Evolutionary conservation across 2,113 vertebrate genomes (phyloP).

Genomic region (Tachycineta bicolor): DNA sequence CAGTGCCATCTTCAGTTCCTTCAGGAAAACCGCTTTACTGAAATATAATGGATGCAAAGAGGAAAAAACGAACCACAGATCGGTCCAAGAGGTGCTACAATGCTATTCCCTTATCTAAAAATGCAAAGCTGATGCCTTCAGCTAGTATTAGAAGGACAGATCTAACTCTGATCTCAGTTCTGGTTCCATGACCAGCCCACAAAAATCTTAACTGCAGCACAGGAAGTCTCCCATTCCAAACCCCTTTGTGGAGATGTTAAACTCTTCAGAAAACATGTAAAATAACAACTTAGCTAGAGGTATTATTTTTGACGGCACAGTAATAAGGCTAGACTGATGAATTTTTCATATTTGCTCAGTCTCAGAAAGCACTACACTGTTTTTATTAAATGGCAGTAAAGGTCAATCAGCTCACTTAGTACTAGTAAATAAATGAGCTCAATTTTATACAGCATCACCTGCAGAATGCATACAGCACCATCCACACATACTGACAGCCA

Average conservation of each 20-base stretch:
- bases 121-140: neutral
- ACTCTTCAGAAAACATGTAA: neutral
- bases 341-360: neutral
- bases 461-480: neutral
- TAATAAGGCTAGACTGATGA: fast-evolving
- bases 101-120: neutral
- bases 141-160: neutral
- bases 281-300: neutral
- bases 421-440: neutral
- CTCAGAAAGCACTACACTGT: neutral
- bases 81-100: fast-evolving
- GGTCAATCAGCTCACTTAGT: neutral
- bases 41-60: fast-evolving
- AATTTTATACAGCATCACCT: neutral
- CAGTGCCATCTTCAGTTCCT: constrained; percentile 14
- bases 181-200: neutral
- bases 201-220: neutral
- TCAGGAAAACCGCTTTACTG: neutral
- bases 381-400: neutral
- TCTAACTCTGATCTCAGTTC: neutral
- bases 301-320: neutral
- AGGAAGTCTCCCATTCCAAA: neutral
- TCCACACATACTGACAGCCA: neutral
- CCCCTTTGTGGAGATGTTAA: neutral
- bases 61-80: neutral